Base-by-base conservation (phyloP, 30 jellyfish, hydroid and myxozoan genomes). In the Turritopsis rubra region DNA sequence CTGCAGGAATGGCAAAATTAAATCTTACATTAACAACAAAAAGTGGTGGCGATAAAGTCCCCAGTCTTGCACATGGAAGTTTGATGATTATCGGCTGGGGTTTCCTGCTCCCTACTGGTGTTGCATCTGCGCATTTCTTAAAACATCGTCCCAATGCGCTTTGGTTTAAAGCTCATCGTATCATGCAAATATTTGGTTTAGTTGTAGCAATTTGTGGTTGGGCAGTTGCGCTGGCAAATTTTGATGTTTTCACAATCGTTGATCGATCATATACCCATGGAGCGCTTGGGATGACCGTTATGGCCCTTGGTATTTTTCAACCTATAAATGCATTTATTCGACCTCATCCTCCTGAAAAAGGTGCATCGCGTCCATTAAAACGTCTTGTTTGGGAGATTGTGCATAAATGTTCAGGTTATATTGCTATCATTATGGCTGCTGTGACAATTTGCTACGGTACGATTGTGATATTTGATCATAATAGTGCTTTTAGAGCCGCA, bases 61-160 rank as follows among this genome's bases (percentile, higher is more conserved):
- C 76, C 8, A 66, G 76, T 17, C 7, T 66, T n/a, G 76, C 76
- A 18, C 76, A 66, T 66, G 76, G 76, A n/a, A 66, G 76, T 25
- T 66, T 66, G 76, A 66, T 66, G 76, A 66, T 66, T 25, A 66
- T 66, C 29, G 17, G 76, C 17, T 66, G 76, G 76, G 76, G 76
- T 8, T 66, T 66, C 76, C 17, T 66, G 8, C 29, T 66, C 7
- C 76, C 76, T 1, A 66, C 76, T 66, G 76, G 76, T 66, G 76
- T 66, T 66, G 76, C 76, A 1, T 66, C 76, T 66, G 76, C 76
- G 8, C 76, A 26, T 25, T 25, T 66, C 29, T 66, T 66, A 26
- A 66, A 17, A 66, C 76, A 66, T 66, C 76, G 76, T 3, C 76
- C 76, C 8, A 66, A 66, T 25, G 76, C 76, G 8, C 29, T 66